Conservation (phyloP, 2,888 invertebrate genomes). For the Cantharis rustica region DNA sequence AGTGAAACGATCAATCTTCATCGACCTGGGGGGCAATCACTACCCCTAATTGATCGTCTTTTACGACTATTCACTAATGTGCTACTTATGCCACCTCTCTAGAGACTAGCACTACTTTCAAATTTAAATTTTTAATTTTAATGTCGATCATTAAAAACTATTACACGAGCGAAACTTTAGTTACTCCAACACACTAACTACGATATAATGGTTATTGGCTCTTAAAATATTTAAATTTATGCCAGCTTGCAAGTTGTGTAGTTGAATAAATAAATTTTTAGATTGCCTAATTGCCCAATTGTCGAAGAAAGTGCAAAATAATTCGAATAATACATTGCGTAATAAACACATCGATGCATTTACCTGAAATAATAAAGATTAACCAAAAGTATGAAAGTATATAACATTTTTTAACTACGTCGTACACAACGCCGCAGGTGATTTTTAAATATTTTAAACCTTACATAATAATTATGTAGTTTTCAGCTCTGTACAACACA, state of each 20-base stretch:
- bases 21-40: slow-evolving; percentile 30
- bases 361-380: no score
- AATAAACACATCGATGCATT: no score
- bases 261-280: background rate
- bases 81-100: slow-evolving; percentile 10
- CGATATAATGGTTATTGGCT: background rate
- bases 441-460: no score
- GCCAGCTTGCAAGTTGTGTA: background rate
- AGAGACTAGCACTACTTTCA: background rate
- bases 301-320: no score
- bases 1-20: slow-evolving; percentile 35
- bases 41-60: slow-evolving; percentile 28
- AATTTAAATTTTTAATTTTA: slow-evolving; percentile 3
- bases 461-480: no score
- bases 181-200: background rate
- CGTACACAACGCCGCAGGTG: no score
- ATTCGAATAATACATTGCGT: no score
- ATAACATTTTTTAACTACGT: no score
- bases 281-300: background rate
- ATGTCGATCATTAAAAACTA: background rate
- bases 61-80: slow-evolving; percentile 15
- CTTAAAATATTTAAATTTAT: background rate
- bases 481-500: no score
- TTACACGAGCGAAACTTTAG: background rate
- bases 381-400: no score